Evolutionary conservation across 30 jellyfish, hydroid and myxozoan species (phyloP).

Genomic region (Cassiopea andromeda): DNA sequence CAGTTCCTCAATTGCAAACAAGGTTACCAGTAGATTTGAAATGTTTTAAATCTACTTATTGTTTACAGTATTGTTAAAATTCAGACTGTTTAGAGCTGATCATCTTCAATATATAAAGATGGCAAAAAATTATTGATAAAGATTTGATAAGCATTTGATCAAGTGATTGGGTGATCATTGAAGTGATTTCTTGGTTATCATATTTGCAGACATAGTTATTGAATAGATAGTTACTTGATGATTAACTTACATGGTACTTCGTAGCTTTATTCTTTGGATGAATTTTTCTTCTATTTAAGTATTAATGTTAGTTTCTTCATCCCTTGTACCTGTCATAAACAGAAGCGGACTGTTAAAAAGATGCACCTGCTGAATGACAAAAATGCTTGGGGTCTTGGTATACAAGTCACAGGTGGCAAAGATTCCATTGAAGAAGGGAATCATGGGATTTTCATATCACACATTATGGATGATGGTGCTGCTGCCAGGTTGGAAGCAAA

Average conservation of each 20-base stretch:
- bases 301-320: background rate
- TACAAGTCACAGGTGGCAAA: constrained; percentile 87
- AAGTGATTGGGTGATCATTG: background rate
- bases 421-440: constrained; percentile 62
- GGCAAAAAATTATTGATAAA: background rate
- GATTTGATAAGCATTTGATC: background rate
- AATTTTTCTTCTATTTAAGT: background rate
- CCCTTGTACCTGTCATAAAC: background rate
- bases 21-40: constrained; percentile 7
- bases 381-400: constrained; percentile 81
- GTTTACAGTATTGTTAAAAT: too few relatives aligned
- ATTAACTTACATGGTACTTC: background rate
- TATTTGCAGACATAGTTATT: background rate
- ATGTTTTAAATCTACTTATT: too few relatives aligned
- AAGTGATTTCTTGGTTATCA: background rate
- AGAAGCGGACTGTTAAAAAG: constrained; percentile 77
- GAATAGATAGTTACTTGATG: background rate
- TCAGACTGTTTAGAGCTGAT: background rate
- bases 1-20: constrained; percentile 41
- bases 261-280: background rate
- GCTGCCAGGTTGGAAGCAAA: constrained; percentile 79
- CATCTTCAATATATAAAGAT: background rate
- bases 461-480: constrained; percentile 92
- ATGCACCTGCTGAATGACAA: constrained; percentile 90
- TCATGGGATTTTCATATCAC: constrained; percentile 85